Conservation (phyloP, 2,113 vertebrate species). For the Anas platyrhynchos region DNA sequence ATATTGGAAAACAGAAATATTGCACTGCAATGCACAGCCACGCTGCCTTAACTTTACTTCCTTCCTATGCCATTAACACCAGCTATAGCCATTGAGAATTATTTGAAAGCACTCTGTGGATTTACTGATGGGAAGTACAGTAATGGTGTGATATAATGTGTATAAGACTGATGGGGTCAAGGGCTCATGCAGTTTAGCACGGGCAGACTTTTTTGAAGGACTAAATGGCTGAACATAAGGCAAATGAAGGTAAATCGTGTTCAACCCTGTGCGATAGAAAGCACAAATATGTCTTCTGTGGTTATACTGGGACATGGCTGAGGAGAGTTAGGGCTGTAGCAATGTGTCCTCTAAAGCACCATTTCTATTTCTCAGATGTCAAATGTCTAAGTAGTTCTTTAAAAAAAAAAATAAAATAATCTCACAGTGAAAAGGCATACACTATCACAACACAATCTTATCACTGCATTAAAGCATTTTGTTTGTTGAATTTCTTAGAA, state of each 20-base stretch:
- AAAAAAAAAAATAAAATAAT: neutral
- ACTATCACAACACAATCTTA: neutral
- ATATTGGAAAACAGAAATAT: constrained; percentile 46
- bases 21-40: neutral
- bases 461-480: neutral
- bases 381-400: neutral
- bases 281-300: neutral
- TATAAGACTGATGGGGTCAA: neutral
- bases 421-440: neutral
- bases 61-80: neutral
- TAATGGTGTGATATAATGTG: rapidly evolving
- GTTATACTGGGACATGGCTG: neutral
- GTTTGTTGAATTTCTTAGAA: neutral
- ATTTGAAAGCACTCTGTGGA: neutral
- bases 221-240: neutral
- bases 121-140: neutral
- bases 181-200: neutral
- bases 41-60: neutral
- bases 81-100: neutral
- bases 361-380: neutral
- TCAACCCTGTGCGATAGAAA: neutral
- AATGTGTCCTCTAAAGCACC: neutral
- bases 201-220: neutral
- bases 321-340: neutral
- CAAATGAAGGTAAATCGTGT: neutral